These are phyloP conservation scores for Agriotes lineatus DNA, from an alignment of 2,888 invertebrate species.

Conservation along the genomic window DNA sequence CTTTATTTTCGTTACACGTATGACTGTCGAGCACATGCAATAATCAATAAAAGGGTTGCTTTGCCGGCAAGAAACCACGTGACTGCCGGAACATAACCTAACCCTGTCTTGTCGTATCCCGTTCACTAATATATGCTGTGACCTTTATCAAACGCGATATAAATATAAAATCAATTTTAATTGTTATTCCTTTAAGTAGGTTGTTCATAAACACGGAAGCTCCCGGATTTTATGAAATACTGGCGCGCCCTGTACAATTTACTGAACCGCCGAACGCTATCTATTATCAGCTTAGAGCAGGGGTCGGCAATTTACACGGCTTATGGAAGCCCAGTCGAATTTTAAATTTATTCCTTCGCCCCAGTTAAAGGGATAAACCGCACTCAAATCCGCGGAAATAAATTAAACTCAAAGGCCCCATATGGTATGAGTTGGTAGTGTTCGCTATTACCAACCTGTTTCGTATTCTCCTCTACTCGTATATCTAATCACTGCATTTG, in stretches of 20 bases:
- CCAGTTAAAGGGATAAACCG: background rate
- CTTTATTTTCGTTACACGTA: background rate
- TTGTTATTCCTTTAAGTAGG: constrained; percentile 41
- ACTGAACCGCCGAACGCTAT: constrained; percentile 1
- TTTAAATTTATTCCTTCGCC: no score
- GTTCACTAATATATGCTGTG: constrained; percentile 44
- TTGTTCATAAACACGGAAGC: constrained; percentile 30
- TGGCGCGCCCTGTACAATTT: background rate
- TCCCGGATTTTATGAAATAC: constrained; percentile 19
- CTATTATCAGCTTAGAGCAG: background rate
- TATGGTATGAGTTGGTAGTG: no score
- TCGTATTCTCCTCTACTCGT: background rate
- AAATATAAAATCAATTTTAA: constrained; percentile 51
- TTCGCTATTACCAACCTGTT: no score
- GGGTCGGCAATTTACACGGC: background rate
- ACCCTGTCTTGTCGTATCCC: constrained; percentile 41
- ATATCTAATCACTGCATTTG: constrained; percentile 28
- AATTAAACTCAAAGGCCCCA: no score
- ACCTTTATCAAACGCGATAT: constrained; percentile 48
- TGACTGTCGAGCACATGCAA: constrained; percentile 30
- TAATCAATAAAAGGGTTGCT: constrained; percentile 37
- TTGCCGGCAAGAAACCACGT: constrained; percentile 45
- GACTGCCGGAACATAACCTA: constrained; percentile 46
- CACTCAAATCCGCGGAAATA: background rate
- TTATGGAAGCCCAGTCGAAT: no score